Base-by-base conservation (phyloP, 2,113 vertebrate genomes). In the Struthio camelus region DNA sequence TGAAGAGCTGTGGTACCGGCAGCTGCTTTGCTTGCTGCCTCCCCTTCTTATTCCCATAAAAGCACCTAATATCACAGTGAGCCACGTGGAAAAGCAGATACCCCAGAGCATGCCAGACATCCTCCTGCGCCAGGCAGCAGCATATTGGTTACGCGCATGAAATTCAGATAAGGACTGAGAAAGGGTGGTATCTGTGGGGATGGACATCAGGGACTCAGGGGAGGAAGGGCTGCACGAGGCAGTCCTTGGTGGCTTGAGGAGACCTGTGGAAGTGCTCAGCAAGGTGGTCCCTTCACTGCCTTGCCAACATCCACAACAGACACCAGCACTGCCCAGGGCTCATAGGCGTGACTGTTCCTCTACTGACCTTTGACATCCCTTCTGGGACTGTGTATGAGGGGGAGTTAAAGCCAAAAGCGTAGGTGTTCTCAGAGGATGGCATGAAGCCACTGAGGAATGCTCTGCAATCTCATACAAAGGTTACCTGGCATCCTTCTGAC, bases 381-480 rank as follows among this genome's bases (percentile, higher is more conserved):
- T 36, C 12, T 16, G 32, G 54, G 11, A 40, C 27, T 42, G 3
- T 4, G 10, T 22, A 23, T 5, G 40, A 69, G 23, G 70, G n/a
- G 38, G 53, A 84, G 64, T 48, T 71, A 89, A 83, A 91, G 36
- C 42, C 30, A 23, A 62, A 84, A 22, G 70, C 16, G 36, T 19
- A 16, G 2, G 1, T 36, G 4, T 71, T 73, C 24, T 59, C 13
- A 25, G 0, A 1, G 0, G 0, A 38, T 24, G 28, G 18, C 3
- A 32, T 54, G 46, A 85, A 76, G 46, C 24, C 25, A 64, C 2
- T 27, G 32, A 73, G 42, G 24, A 80, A 51, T 54, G 9, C 25
- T 84, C 36, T 25, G 34, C 32, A n/a, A 42, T 53, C 67, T 80
- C 36, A 59, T 19, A 36, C 1, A 6, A 42, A 38, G 9, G 7